These are phyloP conservation scores for Epirrhoe alternata DNA, from an alignment of 2,888 invertebrate species.

Conservation along the genomic window DNA sequence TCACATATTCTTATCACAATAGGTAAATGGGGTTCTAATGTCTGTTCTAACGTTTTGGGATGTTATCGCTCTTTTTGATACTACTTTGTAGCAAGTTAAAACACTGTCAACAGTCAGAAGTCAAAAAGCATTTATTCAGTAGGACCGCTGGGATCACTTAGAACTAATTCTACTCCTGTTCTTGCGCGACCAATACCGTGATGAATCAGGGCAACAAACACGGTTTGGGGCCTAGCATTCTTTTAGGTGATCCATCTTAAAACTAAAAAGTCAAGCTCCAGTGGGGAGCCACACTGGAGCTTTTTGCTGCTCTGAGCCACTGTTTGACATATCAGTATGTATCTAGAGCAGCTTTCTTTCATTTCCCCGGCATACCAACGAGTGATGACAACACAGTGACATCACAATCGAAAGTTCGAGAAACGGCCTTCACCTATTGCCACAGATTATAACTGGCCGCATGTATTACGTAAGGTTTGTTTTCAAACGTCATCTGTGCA, in stretches of 20 bases:
- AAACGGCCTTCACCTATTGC: constrained; percentile 75
- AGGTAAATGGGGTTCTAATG: background rate
- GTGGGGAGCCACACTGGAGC: too few relatives aligned
- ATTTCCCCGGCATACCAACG: constrained; percentile 31
- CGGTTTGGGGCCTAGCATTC: too few relatives aligned
- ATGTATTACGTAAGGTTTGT: constrained; percentile 66
- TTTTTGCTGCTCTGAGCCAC: too few relatives aligned
- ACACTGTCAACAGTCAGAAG: too few relatives aligned
- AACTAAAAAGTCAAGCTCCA: too few relatives aligned
- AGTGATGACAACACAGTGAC: constrained; percentile 40
- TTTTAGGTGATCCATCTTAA: too few relatives aligned
- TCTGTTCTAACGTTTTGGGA: background rate
- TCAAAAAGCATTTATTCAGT: too few relatives aligned
- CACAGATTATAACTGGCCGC: constrained; percentile 56
- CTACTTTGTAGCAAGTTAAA: background rate
- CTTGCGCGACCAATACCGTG: too few relatives aligned
- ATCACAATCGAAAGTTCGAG: constrained; percentile 62
- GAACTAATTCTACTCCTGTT: too few relatives aligned
- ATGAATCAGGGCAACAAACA: too few relatives aligned
- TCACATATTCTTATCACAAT: too few relatives aligned
- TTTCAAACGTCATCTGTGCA: constrained; percentile 45
- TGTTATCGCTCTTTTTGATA: constrained; percentile 1
- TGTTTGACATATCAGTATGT: background rate
- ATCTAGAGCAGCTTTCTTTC: constrained; percentile 36
- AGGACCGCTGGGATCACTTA: too few relatives aligned